Conservation (phyloP, 2,113 vertebrate genomes). For the Callipepla squamata region DNA sequence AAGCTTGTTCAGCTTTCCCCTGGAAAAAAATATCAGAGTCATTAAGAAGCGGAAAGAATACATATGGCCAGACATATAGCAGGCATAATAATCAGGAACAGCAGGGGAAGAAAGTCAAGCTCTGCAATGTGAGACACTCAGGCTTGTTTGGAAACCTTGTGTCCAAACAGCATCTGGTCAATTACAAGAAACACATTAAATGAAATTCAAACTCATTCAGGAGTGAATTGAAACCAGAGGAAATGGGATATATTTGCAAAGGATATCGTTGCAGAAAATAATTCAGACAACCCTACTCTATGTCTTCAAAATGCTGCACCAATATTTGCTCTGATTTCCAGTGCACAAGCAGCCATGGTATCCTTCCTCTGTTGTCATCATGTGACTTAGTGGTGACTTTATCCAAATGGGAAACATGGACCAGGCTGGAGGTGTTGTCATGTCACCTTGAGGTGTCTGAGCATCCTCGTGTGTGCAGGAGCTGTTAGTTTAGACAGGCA, state of each 20-base stretch:
- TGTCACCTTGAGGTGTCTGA: not conserved
- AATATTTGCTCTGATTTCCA: not conserved
- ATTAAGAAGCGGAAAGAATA: constrained; percentile 59
- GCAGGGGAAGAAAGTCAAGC: not conserved
- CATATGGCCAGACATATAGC: constrained; percentile 55
- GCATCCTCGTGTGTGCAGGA: rapidly evolving
- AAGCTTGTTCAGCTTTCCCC: not conserved
- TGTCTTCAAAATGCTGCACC: not conserved
- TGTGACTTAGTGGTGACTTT: not conserved
- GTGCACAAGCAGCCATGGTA: too few species aligned
- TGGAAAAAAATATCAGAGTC: constrained; percentile 26
- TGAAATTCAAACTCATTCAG: constrained; percentile 42
- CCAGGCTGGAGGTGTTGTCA: not conserved
- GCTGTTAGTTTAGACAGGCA: rapidly evolving
- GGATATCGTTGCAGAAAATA: constrained; percentile 21
- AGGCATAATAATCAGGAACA: constrained; percentile 53
- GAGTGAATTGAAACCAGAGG: constrained; percentile 48
- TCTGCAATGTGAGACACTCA: not conserved
- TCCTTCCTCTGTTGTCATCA: not conserved
- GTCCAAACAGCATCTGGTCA: constrained; percentile 60
- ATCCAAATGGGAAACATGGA: not conserved
- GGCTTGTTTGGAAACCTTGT: constrained; percentile 43
- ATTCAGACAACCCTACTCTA: not conserved
- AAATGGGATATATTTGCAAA: constrained; percentile 43
- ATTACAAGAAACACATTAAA: constrained; percentile 54